Evolutionary conservation across 2,797 vertebrate genomes (phyloP).

Genomic region (Anguilla pacifica): DNA sequence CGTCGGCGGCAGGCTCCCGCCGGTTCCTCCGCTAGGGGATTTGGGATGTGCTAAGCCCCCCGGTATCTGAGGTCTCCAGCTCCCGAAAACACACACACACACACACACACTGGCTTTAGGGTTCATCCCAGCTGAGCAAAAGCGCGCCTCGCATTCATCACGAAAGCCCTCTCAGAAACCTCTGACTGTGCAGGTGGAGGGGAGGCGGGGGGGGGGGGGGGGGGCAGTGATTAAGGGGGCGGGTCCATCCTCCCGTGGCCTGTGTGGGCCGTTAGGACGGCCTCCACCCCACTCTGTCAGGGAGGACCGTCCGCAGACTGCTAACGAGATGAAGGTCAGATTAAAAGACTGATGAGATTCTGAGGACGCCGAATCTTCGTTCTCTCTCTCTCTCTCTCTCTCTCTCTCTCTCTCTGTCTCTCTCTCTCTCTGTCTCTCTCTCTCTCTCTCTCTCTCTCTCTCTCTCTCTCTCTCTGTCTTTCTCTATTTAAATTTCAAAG

Average conservation of each 20-base stretch:
- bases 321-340: not conserved
- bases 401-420: not conserved
- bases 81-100: not conserved
- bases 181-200: slow-evolving; percentile 29
- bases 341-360: not conserved
- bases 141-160: slow-evolving; percentile 39
- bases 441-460: too few species aligned
- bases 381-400: not conserved
- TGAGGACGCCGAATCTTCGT: not conserved
- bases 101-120: not conserved
- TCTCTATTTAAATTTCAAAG: too few species aligned
- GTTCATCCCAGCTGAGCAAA: slow-evolving; percentile 32
- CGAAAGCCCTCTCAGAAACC: slow-evolving; percentile 32
- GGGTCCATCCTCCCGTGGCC: slow-evolving; percentile 32
- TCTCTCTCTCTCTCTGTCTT: too few species aligned
- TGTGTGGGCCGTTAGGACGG: slow-evolving; percentile 28
- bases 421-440: too few species aligned
- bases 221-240: slow-evolving; percentile 39
- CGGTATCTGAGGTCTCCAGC: not conserved
- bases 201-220: slow-evolving; percentile 9
- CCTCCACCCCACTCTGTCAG: not conserved
- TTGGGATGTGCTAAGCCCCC: not conserved
- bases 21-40: not conserved
- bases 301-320: not conserved
- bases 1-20: not conserved